phyloP scores from a whole-genome alignment of 2,797 vertebrate genomes.

The Amazona ochrocephala region DNA sequence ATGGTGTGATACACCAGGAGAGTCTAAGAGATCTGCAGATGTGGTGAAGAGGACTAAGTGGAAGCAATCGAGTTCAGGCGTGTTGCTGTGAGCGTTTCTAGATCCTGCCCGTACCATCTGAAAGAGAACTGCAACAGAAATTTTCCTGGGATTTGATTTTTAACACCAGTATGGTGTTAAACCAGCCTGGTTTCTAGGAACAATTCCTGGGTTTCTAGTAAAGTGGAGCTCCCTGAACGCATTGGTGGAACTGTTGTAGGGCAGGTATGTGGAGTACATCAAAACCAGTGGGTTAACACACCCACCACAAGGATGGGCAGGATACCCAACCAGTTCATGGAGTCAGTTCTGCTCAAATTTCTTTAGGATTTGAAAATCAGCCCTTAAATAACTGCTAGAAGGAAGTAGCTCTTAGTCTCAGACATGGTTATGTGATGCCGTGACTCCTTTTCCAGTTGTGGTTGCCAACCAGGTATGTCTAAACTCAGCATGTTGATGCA shows the following conservation, averaged over 20 bases:
- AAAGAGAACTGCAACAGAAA: not conserved
- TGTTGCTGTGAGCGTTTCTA: not conserved
- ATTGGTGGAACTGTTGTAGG: not conserved
- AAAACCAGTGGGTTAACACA: not conserved
- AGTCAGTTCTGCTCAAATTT: not conserved
- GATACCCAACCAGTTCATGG: not conserved
- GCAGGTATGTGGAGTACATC: not conserved
- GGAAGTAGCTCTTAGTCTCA: not conserved
- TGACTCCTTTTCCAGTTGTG: not conserved
- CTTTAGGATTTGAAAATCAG: not conserved
- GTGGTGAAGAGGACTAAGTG: constrained; percentile 9
- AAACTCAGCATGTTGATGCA: not conserved
- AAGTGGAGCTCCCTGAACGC: not conserved
- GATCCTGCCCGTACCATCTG: not conserved
- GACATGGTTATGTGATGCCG: not conserved
- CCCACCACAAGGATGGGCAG: not conserved
- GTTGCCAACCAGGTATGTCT: not conserved
- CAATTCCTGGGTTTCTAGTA: not conserved
- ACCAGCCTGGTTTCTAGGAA: not conserved
- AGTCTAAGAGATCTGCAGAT: not conserved
- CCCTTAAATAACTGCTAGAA: not conserved
- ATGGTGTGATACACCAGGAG: constrained; percentile 24
- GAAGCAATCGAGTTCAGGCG: not conserved
- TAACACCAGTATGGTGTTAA: not conserved
- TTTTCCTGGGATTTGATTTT: constrained; percentile 27